Percentiles rank a stretch among this genome's conserved stretches.
phyloP scores from a whole-genome alignment of 1,140 invertebrate genomes.

The Arion vulgaris region DNA sequence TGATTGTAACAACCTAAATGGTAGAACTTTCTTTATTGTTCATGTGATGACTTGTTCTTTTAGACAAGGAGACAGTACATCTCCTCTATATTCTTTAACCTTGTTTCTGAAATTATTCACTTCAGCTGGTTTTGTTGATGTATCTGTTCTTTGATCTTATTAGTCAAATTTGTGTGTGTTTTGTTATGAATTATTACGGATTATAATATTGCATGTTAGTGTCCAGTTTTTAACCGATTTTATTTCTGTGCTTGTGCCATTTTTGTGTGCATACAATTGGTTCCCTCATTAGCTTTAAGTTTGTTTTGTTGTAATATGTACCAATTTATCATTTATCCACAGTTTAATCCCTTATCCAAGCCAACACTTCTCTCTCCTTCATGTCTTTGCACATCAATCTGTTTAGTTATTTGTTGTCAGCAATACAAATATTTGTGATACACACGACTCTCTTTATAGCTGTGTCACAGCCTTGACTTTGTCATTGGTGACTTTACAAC shows the following conservation, averaged over 20 bases:
- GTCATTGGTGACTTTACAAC: too few species aligned
- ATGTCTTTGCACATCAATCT: too few species aligned
- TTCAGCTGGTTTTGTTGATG: background rate
- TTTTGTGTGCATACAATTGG: background rate
- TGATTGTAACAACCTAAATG: background rate
- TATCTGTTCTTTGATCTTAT: background rate
- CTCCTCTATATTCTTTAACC: background rate
- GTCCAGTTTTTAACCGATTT: background rate
- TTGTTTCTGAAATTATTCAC: background rate
- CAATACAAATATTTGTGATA: too few species aligned
- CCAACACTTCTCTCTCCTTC: background rate
- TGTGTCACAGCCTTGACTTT: too few species aligned
- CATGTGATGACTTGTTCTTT: background rate
- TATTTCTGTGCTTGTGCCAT: background rate
- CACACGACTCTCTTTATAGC: too few species aligned
- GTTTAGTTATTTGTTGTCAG: too few species aligned
- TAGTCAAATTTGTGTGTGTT: background rate
- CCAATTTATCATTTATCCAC: background rate
- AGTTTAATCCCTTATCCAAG: slow-evolving; percentile 8
- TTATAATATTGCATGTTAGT: background rate
- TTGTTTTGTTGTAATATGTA: background rate
- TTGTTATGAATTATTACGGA: background rate
- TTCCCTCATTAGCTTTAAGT: background rate
- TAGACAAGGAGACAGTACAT: slow-evolving; percentile 4
- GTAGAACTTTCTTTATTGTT: background rate